Conservation (phyloP, 1,140 invertebrate genomes). For the Hyles vespertilio region DNA sequence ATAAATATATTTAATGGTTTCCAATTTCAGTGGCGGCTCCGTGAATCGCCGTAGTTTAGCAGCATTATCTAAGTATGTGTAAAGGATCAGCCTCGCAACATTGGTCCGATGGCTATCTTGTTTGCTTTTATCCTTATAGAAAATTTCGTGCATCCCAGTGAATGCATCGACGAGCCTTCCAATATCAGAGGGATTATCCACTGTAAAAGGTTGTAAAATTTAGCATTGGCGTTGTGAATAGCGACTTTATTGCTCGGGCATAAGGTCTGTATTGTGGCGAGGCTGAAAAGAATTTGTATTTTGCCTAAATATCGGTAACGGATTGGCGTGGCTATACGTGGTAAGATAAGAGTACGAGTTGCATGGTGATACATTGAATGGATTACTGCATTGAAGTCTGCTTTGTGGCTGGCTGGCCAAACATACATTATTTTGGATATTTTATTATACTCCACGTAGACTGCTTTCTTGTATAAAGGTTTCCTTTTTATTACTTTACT, state of each 20-base stretch:
- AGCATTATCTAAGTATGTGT: conserved; percentile 18
- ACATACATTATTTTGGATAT: conserved; percentile 18
- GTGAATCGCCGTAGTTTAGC: conserved; percentile 6
- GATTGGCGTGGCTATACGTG: conserved; percentile 62
- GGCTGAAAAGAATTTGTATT: conserved; percentile 54
- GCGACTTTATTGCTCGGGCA: conserved; percentile 27
- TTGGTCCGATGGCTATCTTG: conserved; percentile 68
- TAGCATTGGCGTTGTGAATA: conserved; percentile 28
- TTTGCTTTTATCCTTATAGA: conserved; percentile 76
- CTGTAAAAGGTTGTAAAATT: conserved; percentile 65
- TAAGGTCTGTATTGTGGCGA: conserved; percentile 42
- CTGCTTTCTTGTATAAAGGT: too few species aligned
- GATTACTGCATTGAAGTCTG: conserved; percentile 53
- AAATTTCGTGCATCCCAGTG: conserved; percentile 73
- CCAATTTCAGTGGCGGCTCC: too few species aligned
- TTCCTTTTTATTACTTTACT: too few species aligned
- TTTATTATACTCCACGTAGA: not conserved
- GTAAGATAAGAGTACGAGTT: conserved; percentile 61
- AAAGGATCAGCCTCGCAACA: conserved; percentile 41
- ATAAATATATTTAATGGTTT: conserved; percentile 27
- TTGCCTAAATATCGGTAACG: conserved; percentile 73
- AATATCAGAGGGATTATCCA: conserved; percentile 72
- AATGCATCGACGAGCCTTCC: conserved; percentile 69
- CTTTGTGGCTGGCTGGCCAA: conserved; percentile 35
- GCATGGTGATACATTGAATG: conserved; percentile 69